Evolutionary conservation across 2,888 invertebrate genomes (phyloP).

Genomic region (Conistra vaccinii): DNA sequence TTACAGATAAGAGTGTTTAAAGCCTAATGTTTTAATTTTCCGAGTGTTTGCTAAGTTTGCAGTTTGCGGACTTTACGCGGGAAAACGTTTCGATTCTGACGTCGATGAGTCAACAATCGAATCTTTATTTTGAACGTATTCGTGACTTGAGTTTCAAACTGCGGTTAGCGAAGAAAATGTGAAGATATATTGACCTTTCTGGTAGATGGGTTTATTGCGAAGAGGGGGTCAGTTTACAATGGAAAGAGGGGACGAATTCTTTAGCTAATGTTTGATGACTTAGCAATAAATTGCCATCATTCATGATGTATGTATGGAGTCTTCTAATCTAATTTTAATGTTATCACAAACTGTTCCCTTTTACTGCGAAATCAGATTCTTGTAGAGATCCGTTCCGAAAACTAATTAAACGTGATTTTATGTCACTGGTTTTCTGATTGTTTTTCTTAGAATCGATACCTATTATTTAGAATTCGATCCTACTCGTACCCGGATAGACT

Average conservation of each 20-base stretch:
- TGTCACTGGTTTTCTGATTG: conserved; percentile 9
- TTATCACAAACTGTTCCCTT: background rate
- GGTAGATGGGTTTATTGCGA: conserved; percentile 39
- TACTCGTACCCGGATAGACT: conserved; percentile 20
- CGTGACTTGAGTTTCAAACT: conserved; percentile 75
- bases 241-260: conserved; percentile 43
- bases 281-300: conserved; percentile 29
- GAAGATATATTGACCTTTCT: conserved; percentile 58
- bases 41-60: conserved; percentile 53
- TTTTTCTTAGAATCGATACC: conserved; percentile 25
- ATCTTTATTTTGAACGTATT: conserved; percentile 78
- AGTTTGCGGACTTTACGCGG: conserved; percentile 78
- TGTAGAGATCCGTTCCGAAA: conserved; percentile 2
- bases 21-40: conserved; percentile 29
- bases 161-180: conserved; percentile 35
- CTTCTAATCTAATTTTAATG: conserved; percentile 41
- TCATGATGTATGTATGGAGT: background rate
- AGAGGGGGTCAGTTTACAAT: conserved; percentile 44
- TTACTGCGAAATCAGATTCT: background rate
- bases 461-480: background rate
- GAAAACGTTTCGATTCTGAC: conserved; percentile 80
- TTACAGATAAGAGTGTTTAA: conserved; percentile 56
- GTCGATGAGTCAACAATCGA: conserved; percentile 81
- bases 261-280: conserved; percentile 44
- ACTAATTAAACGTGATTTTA: background rate